Conservation (phyloP, 2,113 vertebrate genomes). For the Mus spicilegus region DNA sequence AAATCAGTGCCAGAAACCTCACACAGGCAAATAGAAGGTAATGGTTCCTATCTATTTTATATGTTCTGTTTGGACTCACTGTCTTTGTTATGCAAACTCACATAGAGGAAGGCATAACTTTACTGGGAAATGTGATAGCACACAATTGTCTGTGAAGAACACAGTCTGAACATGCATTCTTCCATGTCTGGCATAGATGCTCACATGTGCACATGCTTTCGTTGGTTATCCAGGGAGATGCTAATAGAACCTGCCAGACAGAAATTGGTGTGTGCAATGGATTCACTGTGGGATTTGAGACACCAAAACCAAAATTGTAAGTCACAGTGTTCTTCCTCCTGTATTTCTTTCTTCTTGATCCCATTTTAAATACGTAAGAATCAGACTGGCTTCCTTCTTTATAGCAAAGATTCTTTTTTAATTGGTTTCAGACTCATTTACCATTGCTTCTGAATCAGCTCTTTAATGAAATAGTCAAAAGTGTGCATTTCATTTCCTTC, state of each 20-base stretch:
- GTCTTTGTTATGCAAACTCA: not conserved
- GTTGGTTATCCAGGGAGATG: not conserved
- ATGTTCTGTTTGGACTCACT: not conserved
- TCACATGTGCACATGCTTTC: not conserved
- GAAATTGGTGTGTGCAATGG: not conserved
- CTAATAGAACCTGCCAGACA: not conserved
- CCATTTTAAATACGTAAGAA: conserved; percentile 46
- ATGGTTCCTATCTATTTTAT: not conserved
- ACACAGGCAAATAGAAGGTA: not conserved
- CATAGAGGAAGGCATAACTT: not conserved
- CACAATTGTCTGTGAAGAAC: not conserved
- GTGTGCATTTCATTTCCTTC: conserved; percentile 23
- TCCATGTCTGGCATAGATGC: fast-evolving
- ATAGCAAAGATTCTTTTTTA: conserved; percentile 38
- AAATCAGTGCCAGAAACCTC: not conserved
- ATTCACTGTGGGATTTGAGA: not conserved
- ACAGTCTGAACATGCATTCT: not conserved
- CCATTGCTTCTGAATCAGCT: conserved; percentile 56
- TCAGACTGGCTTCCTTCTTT: conserved; percentile 10
- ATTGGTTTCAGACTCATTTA: conserved; percentile 50
- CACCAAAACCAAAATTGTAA: not conserved
- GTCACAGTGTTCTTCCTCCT: not conserved
- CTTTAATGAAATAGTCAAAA: conserved; percentile 8
- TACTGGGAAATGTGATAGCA: not conserved
- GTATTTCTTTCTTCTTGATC: conserved; percentile 2